Evolutionary conservation across 2,113 vertebrate genomes (phyloP).

Genomic region (Ochotona curzoniae): DNA sequence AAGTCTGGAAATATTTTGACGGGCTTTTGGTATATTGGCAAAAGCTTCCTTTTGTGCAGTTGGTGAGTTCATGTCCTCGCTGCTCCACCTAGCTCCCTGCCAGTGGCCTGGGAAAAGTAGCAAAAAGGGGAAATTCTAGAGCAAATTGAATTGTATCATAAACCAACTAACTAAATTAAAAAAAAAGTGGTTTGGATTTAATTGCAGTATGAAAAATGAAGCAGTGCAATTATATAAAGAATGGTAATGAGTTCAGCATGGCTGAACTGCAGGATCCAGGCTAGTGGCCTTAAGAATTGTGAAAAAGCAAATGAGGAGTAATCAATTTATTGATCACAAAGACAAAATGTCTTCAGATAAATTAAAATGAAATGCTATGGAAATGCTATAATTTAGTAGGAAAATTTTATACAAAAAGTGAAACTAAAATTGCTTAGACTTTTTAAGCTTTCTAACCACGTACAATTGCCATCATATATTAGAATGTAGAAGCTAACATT

Average conservation of each 20-base stretch:
- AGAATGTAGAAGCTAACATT: neutral
- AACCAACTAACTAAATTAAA: too few species aligned
- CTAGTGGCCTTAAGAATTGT: neutral
- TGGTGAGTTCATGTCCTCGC: too few species aligned
- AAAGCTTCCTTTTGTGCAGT: too few species aligned
- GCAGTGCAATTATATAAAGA: neutral
- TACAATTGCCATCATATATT: neutral
- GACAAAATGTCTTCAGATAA: constrained; percentile 18
- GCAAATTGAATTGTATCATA: too few species aligned
- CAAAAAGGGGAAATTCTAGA: too few species aligned
- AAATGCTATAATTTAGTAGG: neutral
- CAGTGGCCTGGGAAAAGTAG: too few species aligned
- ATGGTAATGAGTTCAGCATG: neutral
- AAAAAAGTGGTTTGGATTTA: neutral
- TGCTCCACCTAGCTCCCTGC: too few species aligned
- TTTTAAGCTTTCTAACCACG: neutral
- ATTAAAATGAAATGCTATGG: neutral
- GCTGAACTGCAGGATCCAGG: neutral
- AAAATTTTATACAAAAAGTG: neutral
- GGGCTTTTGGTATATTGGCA: too few species aligned
- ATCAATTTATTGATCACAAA: neutral
- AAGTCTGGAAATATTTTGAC: too few species aligned
- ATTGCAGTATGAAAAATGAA: constrained; percentile 27
- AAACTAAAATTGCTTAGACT: neutral
- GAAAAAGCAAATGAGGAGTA: neutral